Base-by-base conservation (phyloP, 2,888 invertebrate species). In the Bugula neritina region DNA sequence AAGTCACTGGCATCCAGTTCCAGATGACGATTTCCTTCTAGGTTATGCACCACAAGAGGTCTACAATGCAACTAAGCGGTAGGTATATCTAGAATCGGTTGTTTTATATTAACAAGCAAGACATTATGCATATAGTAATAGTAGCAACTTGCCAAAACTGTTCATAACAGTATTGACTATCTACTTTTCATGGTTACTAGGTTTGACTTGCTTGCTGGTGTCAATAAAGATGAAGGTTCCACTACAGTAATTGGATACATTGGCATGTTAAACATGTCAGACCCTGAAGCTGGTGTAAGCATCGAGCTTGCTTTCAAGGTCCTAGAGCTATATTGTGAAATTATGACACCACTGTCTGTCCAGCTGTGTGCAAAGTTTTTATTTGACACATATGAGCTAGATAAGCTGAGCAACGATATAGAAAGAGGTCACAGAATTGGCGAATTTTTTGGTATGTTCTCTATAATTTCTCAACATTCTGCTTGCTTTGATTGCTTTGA, bases 151-250 rank as follows among this genome's bases (percentile, higher is more conserved):
- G n/a, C n/a, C n/a, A n/a, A n/a, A n/a, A n/a, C n/a, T n/a, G n/a
- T n/a, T n/a, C n/a, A n/a, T n/a, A n/a, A n/a, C n/a, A n/a, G n/a
- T n/a, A n/a, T n/a, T n/a, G n/a, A n/a, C n/a, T n/a, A n/a, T n/a
- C n/a, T n/a, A n/a, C n/a, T n/a, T n/a, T n/a, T n/a, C n/a, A n/a
- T n/a, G n/a, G n/a, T n/a, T n/a, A n/a, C 13, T n/a, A 63, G 63
- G 31, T 63, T 63, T 63, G 63, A 63, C 31, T 13, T 63, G 63
- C 31, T 63, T 13, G n/a, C 25, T 31, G 63, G 63, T 31, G 3
- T 63, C 5, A 63, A 63, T 31, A 27, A 34, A 63, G 31, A 63
- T 10, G 63, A 63, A n/a, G 63, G 63, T 25, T 27, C 31, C 2
- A 10, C 31, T 31, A 13, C 31, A 13, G 3, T 34, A 2, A n/a